Percentiles rank a stretch among this genome's conserved stretches.
These are phyloP conservation scores for Myotis pilosus DNA, from an alignment of 2,797 vertebrate genomes.

Conservation along the genomic window DNA sequence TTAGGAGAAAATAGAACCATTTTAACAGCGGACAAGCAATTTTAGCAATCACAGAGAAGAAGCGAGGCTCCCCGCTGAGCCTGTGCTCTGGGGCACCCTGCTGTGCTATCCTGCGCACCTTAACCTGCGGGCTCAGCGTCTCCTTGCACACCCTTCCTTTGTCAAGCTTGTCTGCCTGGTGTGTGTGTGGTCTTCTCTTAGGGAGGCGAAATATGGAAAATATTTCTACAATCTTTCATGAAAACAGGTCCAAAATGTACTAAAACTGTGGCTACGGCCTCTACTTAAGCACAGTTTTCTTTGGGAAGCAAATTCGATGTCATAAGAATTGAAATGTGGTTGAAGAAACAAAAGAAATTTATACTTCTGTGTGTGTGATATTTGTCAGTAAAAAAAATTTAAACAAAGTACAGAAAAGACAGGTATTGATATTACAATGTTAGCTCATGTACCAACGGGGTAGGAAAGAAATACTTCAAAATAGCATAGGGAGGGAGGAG, in stretches of 20 bases:
- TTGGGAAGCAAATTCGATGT: slow-evolving; percentile 3
- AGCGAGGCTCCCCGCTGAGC: background rate
- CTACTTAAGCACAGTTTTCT: background rate
- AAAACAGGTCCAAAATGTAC: background rate
- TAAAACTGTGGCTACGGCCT: background rate
- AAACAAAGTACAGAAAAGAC: background rate
- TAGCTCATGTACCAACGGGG: background rate
- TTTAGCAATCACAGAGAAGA: background rate
- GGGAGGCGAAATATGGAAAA: background rate
- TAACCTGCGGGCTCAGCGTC: rapidly evolving
- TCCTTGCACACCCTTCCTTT: background rate
- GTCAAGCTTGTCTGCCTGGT: background rate
- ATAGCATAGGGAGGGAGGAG: background rate
- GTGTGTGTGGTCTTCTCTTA: background rate
- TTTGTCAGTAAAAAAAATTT: slow-evolving; percentile 15
- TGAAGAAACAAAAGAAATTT: slow-evolving; percentile 41
- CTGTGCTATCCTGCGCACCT: background rate
- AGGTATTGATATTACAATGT: background rate
- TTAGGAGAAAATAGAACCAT: background rate
- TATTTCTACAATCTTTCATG: background rate
- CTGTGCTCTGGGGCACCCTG: rapidly evolving
- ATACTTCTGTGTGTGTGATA: background rate
- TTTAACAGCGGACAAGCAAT: background rate
- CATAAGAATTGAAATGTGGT: background rate
- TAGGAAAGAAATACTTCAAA: background rate